These are phyloP conservation scores for Apteryx mantelli DNA, from an alignment of 2,113 vertebrate species.

Conservation along the genomic window DNA sequence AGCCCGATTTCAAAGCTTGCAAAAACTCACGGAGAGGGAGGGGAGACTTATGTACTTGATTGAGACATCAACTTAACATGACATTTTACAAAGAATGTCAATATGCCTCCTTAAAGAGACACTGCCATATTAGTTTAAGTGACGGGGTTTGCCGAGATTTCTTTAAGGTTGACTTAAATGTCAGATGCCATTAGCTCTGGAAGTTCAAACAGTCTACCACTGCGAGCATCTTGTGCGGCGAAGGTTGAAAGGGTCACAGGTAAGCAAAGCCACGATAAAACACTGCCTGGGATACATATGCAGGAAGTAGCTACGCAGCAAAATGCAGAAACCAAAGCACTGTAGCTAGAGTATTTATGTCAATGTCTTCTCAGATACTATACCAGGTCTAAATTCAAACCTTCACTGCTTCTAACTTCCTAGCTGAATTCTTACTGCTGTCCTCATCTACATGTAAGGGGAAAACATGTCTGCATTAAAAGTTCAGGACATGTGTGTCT, in stretches of 20 bases:
- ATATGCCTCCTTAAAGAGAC: conserved; percentile 68
- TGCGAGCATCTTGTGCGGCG: conserved; percentile 21
- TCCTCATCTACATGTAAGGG: conserved; percentile 37
- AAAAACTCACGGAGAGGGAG: background rate
- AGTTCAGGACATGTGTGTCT: conserved; percentile 68
- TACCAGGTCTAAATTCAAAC: conserved; percentile 42
- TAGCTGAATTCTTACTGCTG: conserved; percentile 2
- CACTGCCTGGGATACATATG: background rate
- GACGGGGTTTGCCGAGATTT: conserved; percentile 70
- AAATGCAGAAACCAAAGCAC: conserved; percentile 46
- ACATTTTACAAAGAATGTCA: conserved; percentile 58
- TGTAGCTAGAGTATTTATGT: conserved; percentile 7
- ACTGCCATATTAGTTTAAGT: conserved; percentile 57
- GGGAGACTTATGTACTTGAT: background rate
- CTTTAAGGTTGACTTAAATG: conserved; percentile 76
- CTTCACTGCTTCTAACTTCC: conserved; percentile 63
- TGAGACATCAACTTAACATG: conserved; percentile 56
- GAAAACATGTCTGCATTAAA: conserved; percentile 45
- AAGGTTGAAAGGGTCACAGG: conserved; percentile 70
- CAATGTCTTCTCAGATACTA: conserved; percentile 55
- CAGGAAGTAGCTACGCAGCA: background rate
- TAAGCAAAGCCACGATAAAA: conserved; percentile 13
- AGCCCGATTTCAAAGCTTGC: conserved; percentile 29
- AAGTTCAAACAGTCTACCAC: conserved; percentile 55
- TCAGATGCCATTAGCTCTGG: conserved; percentile 73